Evolutionary conservation across 2,888 invertebrate genomes (phyloP), one percentile per base, ranked within the genome.

Genomic region (Luperina nickerlii): DNA sequence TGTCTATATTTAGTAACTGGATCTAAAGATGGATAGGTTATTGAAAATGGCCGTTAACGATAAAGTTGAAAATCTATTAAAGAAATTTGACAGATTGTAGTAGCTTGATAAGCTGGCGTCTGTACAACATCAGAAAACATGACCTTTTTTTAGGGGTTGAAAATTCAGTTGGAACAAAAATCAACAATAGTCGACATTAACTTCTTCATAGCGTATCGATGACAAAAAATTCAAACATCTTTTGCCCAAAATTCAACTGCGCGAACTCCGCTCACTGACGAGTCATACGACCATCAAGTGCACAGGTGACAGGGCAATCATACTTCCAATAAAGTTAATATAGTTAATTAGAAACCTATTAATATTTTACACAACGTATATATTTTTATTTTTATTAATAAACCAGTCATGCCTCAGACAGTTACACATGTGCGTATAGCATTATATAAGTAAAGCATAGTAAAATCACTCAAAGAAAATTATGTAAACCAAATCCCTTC

Each of bases 401-500:
- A 65, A 65, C 6, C n/a, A 67, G 18, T 9, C 42, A 67, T n/a
- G 15, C 9, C n/a, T 9, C 18, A 66, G 38, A n/a, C 20, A 68
- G 18, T 9, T 18, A n/a, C 15, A 67, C 18, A 7, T 48, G 18
- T n/a, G 7, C 11, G 1, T 24, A 1, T 71, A 38, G 42, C 4
- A 45, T 18, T 18, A 18, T 2, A 54, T 2, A 24, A 24, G 57
- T 57, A n/a, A 75, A 60, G 1, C 32, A 20, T 18, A 20, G 38
- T n/a, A 45, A 83, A 54, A 32, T 13, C 24, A 54, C 45, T 18
- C 7, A 20, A 9, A 2, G 13, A 38, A 82, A 68, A 63, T 65
- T 57, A 69, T 78, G 20, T n/a, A 74, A 65, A 51, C 7, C 15
- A 38, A 81, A 69, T 65, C 74, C 68, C n/a, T 32, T 38, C 27